Percentiles rank a stretch among this genome's conserved stretches.
These are phyloP conservation scores for Charanyca ferruginea DNA, from an alignment of 2,888 invertebrate genomes.

Conservation along the genomic window DNA sequence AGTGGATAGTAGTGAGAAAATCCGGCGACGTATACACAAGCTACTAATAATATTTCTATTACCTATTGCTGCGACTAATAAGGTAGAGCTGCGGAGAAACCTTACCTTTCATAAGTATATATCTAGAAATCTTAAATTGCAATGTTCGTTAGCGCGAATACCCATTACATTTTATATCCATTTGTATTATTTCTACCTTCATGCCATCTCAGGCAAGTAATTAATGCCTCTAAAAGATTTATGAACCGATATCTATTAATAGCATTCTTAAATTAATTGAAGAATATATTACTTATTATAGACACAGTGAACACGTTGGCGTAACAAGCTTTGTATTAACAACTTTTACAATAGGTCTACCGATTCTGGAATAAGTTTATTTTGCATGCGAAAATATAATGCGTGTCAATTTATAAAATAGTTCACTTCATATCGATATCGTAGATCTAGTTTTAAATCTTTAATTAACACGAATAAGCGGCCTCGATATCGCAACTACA, in stretches of 20 bases:
- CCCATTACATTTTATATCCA: constrained; percentile 55
- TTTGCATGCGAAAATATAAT: constrained; percentile 12
- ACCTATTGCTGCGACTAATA: constrained; percentile 52
- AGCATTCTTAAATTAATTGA: constrained; percentile 56
- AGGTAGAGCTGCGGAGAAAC: constrained; percentile 47
- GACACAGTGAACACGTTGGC: constrained; percentile 30
- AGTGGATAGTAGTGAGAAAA: constrained; percentile 25
- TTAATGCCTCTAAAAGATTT: constrained; percentile 52
- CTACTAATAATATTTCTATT: constrained; percentile 47
- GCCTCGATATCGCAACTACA: constrained; percentile 81
- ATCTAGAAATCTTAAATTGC: constrained; percentile 50
- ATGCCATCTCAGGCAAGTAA: constrained; percentile 53
- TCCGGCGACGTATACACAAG: constrained; percentile 5
- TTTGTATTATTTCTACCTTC: constrained; percentile 56
- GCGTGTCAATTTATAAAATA: constrained; percentile 45
- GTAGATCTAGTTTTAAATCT: constrained; percentile 78
- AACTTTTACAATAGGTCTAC: constrained; percentile 17
- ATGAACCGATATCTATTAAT: constrained; percentile 54
- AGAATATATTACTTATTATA: constrained; percentile 41
- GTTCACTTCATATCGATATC: constrained; percentile 52
- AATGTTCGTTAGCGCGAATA: constrained; percentile 54
- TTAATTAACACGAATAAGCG: constrained; percentile 83
- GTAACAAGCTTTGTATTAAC: constrained; percentile 37
- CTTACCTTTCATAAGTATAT: constrained; percentile 31
- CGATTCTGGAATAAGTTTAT: constrained; percentile 7